Conservation (phyloP, 2,797 vertebrate species). For the Dendrocincla tyrannina region DNA sequence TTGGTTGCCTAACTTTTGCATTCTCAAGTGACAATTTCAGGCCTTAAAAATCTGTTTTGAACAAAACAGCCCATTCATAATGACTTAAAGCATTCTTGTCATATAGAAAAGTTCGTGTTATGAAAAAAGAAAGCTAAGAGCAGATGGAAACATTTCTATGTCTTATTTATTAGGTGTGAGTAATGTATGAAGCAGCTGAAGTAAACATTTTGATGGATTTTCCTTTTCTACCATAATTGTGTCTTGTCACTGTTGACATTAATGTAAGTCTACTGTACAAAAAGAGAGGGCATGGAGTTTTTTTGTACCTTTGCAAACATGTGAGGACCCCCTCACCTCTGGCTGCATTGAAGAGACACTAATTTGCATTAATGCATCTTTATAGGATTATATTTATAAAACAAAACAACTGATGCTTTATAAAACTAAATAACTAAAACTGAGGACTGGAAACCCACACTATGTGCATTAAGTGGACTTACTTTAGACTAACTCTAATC, state of each 20-base stretch:
- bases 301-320: neutral
- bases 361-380: neutral
- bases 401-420: neutral
- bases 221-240: neutral
- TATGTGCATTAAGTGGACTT: too few species aligned
- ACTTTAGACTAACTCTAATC: neutral
- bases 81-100: neutral
- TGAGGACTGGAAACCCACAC: neutral
- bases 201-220: conserved; percentile 5
- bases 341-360: neutral
- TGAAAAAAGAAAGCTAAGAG: neutral
- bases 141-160: neutral
- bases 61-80: neutral
- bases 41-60: neutral
- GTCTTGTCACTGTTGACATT: neutral
- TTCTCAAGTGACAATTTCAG: neutral
- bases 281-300: neutral
- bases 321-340: neutral
- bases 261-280: neutral
- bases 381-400: neutral
- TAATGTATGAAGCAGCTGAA: neutral
- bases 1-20: neutral
- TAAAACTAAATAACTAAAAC: neutral
- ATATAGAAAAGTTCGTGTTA: neutral
- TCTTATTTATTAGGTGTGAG: neutral